Evolutionary conservation across 2,113 vertebrate genomes (phyloP), one percentile per base, ranked within the genome.

Genomic region (Barnardius zonarius): DNA sequence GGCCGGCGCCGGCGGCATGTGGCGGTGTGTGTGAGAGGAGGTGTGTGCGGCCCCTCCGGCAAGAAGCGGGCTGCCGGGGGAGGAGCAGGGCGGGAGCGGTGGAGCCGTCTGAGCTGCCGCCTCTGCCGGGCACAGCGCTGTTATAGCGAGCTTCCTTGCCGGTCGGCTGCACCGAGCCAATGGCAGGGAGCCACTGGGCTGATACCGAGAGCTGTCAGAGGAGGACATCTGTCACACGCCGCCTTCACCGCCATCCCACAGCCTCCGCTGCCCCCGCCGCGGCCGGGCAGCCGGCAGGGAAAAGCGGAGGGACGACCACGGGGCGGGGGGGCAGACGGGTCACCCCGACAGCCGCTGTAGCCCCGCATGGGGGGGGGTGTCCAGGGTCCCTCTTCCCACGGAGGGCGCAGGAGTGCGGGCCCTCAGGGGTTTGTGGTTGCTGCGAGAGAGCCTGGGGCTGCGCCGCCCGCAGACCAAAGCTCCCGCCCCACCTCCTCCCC

Each of bases 101-200:
- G 77, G 85, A 57, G 96, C 93, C 28, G 96, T 93, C 90, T 73
- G 92, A 97, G 95, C 91, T 59, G 97, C 97, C 46, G 97, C 93
- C 76, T 95, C 96, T 90, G 94, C 75, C 97, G 67, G 96, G 97
- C 98, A 97, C 92, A 96, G 96, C 89, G 97, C 88, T 98, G 96
- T 98, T 98, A 98, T 98, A 98, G 95, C 85, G 97, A 86, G 97
- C 97, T 90, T 98, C 96, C 96, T 96, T 97, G 97, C 98, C 97
- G 98, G 97, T 98, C 98, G 97, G 96, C 86, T 92, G 98, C 98
- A 96, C 97, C 64, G 98, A 98, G 98, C 98, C 98, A 98, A 98
- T 98, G 98, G 97, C 97, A 97, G 98, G 97, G 96, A 97, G 98
- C 97, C 98, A 95, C 98, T 97, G 94, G 97, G 97, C 98, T 98